Percentiles rank a stretch among this genome's conserved stretches.
These are phyloP conservation scores for Ethmia dodecea DNA, from an alignment of 2,888 invertebrate genomes.

Conservation along the genomic window DNA sequence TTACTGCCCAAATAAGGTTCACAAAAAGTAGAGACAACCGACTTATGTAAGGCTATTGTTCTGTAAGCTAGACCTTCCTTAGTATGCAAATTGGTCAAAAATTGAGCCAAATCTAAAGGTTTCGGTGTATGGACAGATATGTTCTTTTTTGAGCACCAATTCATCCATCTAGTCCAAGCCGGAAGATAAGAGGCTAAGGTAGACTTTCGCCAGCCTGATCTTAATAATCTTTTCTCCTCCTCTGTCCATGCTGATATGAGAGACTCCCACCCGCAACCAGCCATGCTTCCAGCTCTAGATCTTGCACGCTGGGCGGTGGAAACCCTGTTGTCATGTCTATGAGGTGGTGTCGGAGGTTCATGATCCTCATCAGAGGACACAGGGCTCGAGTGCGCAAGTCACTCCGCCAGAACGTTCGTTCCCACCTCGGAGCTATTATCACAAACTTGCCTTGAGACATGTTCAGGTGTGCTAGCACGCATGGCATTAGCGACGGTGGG, in stretches of 20 bases:
- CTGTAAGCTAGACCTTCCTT: slow-evolving; percentile 9
- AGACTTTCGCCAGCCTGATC: slow-evolving; percentile 19
- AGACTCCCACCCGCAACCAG: slow-evolving; percentile 21
- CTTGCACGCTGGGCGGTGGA: slow-evolving; percentile 10
- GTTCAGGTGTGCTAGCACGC: slow-evolving; percentile 24
- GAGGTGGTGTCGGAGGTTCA: slow-evolving; percentile 8
- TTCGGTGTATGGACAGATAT: slow-evolving; percentile 3
- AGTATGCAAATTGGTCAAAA: slow-evolving; percentile 8
- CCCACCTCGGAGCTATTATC: slow-evolving; percentile 9
- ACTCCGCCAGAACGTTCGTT: slow-evolving; percentile 13
- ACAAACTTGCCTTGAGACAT: slow-evolving; percentile 14
- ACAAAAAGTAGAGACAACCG: slow-evolving; percentile 3
- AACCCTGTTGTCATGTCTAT: slow-evolving; percentile 14
- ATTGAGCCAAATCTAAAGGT: slow-evolving; percentile 6
- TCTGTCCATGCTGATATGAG: slow-evolving; percentile 13
- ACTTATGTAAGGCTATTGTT: slow-evolving; percentile 12
- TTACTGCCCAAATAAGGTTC: background rate
- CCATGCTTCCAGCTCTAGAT: slow-evolving; percentile 18
- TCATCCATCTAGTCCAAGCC: slow-evolving; percentile 12
- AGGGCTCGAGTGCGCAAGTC: slow-evolving; percentile 20
- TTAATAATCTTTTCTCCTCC: slow-evolving; percentile 14
- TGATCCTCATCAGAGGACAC: slow-evolving; percentile 10
- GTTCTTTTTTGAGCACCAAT: slow-evolving; percentile 9
- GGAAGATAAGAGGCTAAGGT: slow-evolving; percentile 18
- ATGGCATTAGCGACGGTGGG: slow-evolving; percentile 25